Evolutionary conservation across 2,797 vertebrate genomes (phyloP), one percentile per base, ranked within the genome.

Genomic region (Linurgus olivaceus): DNA sequence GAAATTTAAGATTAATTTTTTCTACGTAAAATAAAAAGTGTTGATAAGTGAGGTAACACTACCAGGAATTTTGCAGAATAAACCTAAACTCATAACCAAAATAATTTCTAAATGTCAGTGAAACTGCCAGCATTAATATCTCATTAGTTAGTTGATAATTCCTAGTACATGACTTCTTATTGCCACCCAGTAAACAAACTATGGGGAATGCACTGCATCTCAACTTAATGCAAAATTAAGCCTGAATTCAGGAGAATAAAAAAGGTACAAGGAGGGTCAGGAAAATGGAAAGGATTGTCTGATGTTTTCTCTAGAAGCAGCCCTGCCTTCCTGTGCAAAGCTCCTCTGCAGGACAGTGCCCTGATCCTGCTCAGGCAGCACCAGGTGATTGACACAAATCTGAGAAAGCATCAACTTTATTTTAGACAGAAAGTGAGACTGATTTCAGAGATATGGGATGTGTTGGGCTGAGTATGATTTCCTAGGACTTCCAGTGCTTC

Each of bases 401-500:
- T 77, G 40, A 67, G 42, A 71, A 52, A 59, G 13, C 33, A 42
- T n/a, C 17, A 93, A 35, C 24, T 44, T 48, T 1, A 3, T 75
- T 7, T 25, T 16, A 51, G 35, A 42, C 42, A 77, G 38, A 70
- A 52, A 51, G 37, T 2, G 33, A 80, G 63, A 37, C 7, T 1
- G 3, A 14, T 81, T 71, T 33, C 55, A 61, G 57, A 38, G 33
- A 5, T 20, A 2, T 1, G 75, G 6, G 19, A 17, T 66, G 9
- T 18, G 54, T 51, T 38, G 40, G 42, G 33, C 40, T 0, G 0
- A 38, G 25, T 13, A 3, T 35, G 40, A 65, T 76, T 68, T 87
- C 62, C 54, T 38, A 33, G 62, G 35, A 28, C 15, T 47, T 54
- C 5, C 55, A 57, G 17, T 59, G 59, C 20, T 54, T 52, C 38